phyloP scores from a whole-genome alignment of 2,113 vertebrate genomes.

The Urocolius indicus region DNA sequence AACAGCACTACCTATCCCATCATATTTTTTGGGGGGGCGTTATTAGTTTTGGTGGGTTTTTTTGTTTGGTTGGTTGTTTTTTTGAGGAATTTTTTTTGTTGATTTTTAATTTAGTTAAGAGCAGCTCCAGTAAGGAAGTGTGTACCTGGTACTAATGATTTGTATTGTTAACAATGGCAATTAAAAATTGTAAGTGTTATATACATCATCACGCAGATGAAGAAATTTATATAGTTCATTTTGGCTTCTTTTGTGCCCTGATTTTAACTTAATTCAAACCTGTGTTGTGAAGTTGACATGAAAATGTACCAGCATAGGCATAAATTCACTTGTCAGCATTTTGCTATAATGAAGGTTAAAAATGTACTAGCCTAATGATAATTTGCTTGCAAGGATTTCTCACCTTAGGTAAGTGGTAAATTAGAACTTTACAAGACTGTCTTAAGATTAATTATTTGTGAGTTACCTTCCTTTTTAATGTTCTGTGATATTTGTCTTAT shows the following conservation, averaged over 20 bases:
- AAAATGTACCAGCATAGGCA: background rate
- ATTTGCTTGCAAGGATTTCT: conserved; percentile 42
- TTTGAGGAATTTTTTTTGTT: background rate
- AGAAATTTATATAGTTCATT: background rate
- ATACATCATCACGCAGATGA: background rate
- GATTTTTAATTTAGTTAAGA: background rate
- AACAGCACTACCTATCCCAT: background rate
- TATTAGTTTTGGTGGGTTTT: too few relatives aligned
- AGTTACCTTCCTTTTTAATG: background rate
- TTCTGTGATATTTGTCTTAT: background rate
- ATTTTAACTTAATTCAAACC: conserved; percentile 10
- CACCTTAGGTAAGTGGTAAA: background rate
- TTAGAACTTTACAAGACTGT: background rate
- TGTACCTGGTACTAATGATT: background rate
- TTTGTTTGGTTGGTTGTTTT: too few relatives aligned
- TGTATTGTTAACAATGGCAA: background rate
- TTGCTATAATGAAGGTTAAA: background rate
- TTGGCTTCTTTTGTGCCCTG: background rate
- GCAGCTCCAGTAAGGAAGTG: background rate
- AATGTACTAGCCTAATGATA: conserved; percentile 23
- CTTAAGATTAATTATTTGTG: background rate
- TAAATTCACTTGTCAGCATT: conserved; percentile 17
- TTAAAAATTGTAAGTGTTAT: background rate
- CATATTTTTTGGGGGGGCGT: too few relatives aligned
- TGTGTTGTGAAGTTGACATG: background rate